Base-by-base conservation (phyloP, 2,797 vertebrate species). In the Esox masquinongy region DNA sequence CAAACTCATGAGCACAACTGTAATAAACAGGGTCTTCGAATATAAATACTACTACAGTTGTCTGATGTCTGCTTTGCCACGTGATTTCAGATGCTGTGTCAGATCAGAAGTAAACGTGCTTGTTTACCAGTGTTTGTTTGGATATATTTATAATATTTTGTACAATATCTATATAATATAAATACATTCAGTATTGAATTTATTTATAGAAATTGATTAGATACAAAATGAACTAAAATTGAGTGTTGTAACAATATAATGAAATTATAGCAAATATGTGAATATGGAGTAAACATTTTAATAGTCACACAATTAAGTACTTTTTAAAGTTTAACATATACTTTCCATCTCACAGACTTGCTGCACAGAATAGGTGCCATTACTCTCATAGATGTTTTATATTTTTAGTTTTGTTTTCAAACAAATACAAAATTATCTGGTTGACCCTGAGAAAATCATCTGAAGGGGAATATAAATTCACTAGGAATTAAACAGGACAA, bases 271-370 rank as follows among this genome's bases (percentile, higher is more conserved):
- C 43, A 47, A 47, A 47, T 6, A 43, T 47, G 43, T 47, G 2
- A 47, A 47, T 47, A 47, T 47, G 43, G 43, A 47, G 68, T 26
- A 43, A 69, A 47, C 22, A 49, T 67, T 67, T 34, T 24, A 69
- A 69, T 69, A 69, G 4, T 47, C 22, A 47, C 16, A 67, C 5
- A 63, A 63, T 26, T 63, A 63, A 66, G 29, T 66, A 15, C 14
- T 34, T 15, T 64, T 64, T 29, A 29, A 50, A 26, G 69, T 70
- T 70, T 70, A 70, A 70, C 36, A 69, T 47, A n/a, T 39, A 68
- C 34, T 68, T 22, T 43, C 36, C 68, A 69, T 26, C 47, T 29
- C 50, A 70, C 29, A 50, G 22, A 36, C 47, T 70, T 50, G 26
- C 39, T 47, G 39, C 43, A 49, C 43, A 49, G 68, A 69, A 47